Evolutionary conservation across 2,888 invertebrate genomes (phyloP).

Genomic region (Aplocera efformata): DNA sequence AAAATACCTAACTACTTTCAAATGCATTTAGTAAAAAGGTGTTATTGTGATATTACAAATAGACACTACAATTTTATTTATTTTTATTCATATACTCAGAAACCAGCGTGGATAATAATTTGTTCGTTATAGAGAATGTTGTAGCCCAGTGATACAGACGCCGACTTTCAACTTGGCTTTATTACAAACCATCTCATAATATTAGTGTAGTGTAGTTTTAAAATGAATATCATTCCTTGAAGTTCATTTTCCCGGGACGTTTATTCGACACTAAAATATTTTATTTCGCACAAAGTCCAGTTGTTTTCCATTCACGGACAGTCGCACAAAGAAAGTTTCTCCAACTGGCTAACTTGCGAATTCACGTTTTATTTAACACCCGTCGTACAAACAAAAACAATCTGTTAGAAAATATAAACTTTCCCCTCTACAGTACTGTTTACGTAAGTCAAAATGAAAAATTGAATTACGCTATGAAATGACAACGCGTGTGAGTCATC

Average conservation of each 20-base stretch:
- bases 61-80: too few species aligned
- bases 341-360: conserved; percentile 42
- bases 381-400: conserved; percentile 41
- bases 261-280: conserved; percentile 12
- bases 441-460: conserved; percentile 67
- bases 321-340: conserved; percentile 40
- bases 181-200: too few species aligned
- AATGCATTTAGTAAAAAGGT: too few species aligned
- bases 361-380: conserved; percentile 49
- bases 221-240: not conserved
- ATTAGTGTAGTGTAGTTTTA: too few species aligned
- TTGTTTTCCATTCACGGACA: conserved; percentile 45
- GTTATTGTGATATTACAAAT: too few species aligned
- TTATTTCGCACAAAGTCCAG: conserved; percentile 33
- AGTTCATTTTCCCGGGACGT: not conserved
- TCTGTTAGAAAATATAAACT: conserved; percentile 48
- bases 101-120: too few species aligned
- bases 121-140: too few species aligned
- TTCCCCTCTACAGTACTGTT: conserved; percentile 53
- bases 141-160: too few species aligned
- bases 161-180: too few species aligned
- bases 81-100: too few species aligned
- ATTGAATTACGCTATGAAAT: conserved; percentile 70
- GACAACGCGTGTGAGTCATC: conserved; percentile 64
- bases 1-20: too few species aligned